phyloP scores from a whole-genome alignment of 2,888 invertebrate genomes.

The Macrosoma leucophasiata region DNA sequence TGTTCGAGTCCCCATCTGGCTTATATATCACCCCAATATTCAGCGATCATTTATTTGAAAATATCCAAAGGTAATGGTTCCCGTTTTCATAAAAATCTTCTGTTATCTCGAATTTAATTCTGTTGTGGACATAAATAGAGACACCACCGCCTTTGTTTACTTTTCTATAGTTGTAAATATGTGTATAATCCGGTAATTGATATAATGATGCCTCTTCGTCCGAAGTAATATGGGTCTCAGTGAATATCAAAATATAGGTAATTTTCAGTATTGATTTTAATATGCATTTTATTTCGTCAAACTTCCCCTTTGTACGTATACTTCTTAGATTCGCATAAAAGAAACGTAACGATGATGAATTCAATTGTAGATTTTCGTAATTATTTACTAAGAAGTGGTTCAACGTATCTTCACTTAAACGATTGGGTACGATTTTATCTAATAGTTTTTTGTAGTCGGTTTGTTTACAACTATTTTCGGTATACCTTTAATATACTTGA shows the following conservation, averaged over 20 bases:
- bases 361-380: slow-evolving; percentile 18
- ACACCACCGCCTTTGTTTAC: slow-evolving; percentile 27
- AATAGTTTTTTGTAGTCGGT: slow-evolving; percentile 6
- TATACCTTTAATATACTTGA: slow-evolving; percentile 14
- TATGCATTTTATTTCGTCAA: slow-evolving; percentile 23
- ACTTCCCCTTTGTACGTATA: slow-evolving; percentile 17
- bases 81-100: slow-evolving; percentile 19
- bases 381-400: slow-evolving; percentile 11
- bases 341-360: slow-evolving; percentile 13
- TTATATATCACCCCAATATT: slow-evolving; percentile 20
- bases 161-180: slow-evolving; percentile 25
- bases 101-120: slow-evolving; percentile 21
- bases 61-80: slow-evolving; percentile 29
- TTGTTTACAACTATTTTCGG: slow-evolving; percentile 6
- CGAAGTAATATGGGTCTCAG: slow-evolving; percentile 26
- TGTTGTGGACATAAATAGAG: slow-evolving; percentile 27
- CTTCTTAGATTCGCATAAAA: slow-evolving; percentile 20
- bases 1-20: slow-evolving; percentile 14
- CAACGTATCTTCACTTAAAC: too few relatives aligned
- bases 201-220: slow-evolving; percentile 20
- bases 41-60: slow-evolving; percentile 16
- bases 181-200: slow-evolving; percentile 10
- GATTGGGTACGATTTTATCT: too few relatives aligned
- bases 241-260: slow-evolving; percentile 21
- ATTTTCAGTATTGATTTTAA: slow-evolving; percentile 13